Evolutionary conservation across 2,888 invertebrate species (phyloP).

Genomic region (Drosophila longiperda): DNA sequence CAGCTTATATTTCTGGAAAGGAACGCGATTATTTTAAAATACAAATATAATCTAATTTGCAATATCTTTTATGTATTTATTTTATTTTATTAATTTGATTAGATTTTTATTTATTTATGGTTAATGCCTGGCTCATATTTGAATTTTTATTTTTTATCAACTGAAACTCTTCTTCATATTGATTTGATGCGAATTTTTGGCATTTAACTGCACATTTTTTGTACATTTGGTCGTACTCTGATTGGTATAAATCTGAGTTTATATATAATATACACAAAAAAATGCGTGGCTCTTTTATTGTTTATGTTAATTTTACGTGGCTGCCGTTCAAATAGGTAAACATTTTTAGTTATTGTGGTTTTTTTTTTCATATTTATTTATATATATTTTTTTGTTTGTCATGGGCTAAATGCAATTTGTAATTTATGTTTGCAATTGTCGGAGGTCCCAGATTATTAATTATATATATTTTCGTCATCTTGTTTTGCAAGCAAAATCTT

Average conservation of each 20-base stretch:
- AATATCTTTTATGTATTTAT: neutral
- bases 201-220: neutral
- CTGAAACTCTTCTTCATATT: neutral
- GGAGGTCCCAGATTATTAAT: slow-evolving; percentile 51
- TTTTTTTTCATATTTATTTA: neutral
- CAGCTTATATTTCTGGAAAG: neutral
- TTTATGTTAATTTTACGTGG: slow-evolving; percentile 46
- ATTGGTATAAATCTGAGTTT: slow-evolving; percentile 29
- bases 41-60: neutral
- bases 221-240: neutral
- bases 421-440: slow-evolving; percentile 52
- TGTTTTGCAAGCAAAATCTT: slow-evolving; percentile 18
- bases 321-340: slow-evolving; percentile 21
- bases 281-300: slow-evolving; percentile 17
- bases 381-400: slow-evolving; percentile 1
- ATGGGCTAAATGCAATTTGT: slow-evolving; percentile 22
- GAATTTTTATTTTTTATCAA: neutral
- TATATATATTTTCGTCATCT: slow-evolving; percentile 36
- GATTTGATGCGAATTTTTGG: neutral
- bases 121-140: neutral
- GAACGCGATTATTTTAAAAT: neutral
- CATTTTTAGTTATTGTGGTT: slow-evolving; percentile 14
- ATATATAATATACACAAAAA: slow-evolving; percentile 22
- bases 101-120: neutral
- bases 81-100: neutral